Evolutionary conservation across 2,113 vertebrate genomes (phyloP), one percentile per base, ranked within the genome.

Genomic region (Cyprinus carpio): DNA sequence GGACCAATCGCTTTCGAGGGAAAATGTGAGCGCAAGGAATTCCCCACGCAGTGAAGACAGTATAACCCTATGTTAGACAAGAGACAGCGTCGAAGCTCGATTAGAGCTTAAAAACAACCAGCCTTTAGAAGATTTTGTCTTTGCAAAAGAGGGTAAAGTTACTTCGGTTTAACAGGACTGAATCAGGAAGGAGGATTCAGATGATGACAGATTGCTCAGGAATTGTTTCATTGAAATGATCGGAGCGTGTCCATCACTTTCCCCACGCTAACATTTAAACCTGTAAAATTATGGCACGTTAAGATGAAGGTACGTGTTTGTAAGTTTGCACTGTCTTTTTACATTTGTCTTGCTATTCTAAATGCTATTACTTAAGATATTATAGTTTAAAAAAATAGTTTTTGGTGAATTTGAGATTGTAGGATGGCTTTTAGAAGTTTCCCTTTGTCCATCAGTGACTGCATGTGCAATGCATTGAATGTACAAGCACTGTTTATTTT

Each of bases 11-110:
- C 88, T 92, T 92, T 90, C 89, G 88, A 94, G 94, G 87, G 94
- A 95, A 94, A 95, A 94, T 94, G 93, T 94, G 94, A 95, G 91
- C 92, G 91, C 85, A 87, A 93, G 94, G 94, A 95, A 95, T 94
- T 94, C 94, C 94, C 94, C 94, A 93, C 89, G 86, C 93, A 69
- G 64, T 76, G 90, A 92, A 84, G 84, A 87, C 85, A 94, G 90
- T 84, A 86, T 87, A 91, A 87, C 90, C 89, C 88, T 90, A 91
- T 92, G 93, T 90, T 91, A 90, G 89, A 82, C 87, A 82, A 81
- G 83, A 69, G 87, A 82, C 81, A 82, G 88, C 31, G 29, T n/a
- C 51, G 81, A 75, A 84, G 46, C 87, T 85, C 27, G 60, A 9
- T 1, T 12, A 18, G 34, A 65, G 60, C 20, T 34, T n/a, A 1